Conservation (phyloP, 2,797 vertebrate species). For the Epinephelus malabaricus region DNA sequence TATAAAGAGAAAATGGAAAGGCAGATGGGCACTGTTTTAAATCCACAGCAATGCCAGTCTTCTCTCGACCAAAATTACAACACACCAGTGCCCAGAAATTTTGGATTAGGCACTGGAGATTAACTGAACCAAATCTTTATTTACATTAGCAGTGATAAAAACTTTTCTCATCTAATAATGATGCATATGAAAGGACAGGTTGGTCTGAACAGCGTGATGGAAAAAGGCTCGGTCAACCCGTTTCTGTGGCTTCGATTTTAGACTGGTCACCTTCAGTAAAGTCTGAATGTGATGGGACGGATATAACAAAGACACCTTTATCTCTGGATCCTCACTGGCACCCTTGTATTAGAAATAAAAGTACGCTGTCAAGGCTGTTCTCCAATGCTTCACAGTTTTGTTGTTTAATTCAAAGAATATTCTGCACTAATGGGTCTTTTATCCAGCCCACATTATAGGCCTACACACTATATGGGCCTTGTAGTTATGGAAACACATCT, state of each 20-base stretch:
- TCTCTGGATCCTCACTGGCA: background rate
- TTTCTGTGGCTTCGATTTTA: constrained; percentile 13
- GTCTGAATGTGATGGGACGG: constrained; percentile 16
- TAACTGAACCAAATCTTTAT: constrained; percentile 7
- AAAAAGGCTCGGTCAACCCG: background rate
- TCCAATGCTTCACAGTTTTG: background rate
- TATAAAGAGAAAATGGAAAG: background rate
- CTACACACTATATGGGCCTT: background rate
- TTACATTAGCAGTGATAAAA: constrained; percentile 2
- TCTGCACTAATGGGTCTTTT: constrained; percentile 2
- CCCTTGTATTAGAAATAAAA: background rate
- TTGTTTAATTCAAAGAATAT: constrained; percentile 12
- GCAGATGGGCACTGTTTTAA: constrained; percentile 25
- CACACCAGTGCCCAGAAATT: background rate
- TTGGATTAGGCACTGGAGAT: constrained; percentile 4
- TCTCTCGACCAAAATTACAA: constrained; percentile 3
- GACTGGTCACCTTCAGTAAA: constrained; percentile 25
- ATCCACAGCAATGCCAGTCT: background rate
- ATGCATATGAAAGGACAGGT: background rate
- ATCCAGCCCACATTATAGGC: background rate
- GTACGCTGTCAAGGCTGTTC: background rate
- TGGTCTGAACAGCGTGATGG: background rate
- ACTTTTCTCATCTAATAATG: background rate
- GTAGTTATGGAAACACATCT: background rate
- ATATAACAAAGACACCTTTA: constrained; percentile 7